A percentile compares a stretch with the other conserved stretches of the same genome.
These are phyloP conservation scores for Ficedula albicollis DNA, from an alignment of 2,797 vertebrate genomes.

Conservation along the genomic window DNA sequence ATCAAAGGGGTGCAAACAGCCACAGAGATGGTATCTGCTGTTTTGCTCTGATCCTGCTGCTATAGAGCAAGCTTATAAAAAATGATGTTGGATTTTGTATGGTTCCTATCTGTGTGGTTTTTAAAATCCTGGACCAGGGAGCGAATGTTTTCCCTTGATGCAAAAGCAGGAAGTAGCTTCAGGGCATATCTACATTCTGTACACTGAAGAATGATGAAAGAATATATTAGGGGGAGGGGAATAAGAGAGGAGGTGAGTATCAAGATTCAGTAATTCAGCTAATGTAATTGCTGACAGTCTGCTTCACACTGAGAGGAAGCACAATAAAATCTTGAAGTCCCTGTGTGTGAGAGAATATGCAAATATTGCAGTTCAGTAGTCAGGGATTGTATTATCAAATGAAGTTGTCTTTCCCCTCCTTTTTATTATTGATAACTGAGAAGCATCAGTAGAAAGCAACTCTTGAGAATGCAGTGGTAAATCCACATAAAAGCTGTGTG, in stretches of 20 bases:
- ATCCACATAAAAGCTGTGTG: neutral
- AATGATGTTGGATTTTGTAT: neutral
- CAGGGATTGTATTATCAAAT: neutral
- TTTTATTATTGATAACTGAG: neutral
- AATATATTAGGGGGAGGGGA: slow-evolving; percentile 34
- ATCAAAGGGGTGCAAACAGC: slow-evolving; percentile 11
- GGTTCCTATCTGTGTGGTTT: neutral
- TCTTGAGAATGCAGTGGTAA: neutral
- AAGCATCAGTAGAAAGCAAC: neutral
- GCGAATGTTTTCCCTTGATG: neutral
- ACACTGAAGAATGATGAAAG: neutral
- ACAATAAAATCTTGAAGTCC: neutral
- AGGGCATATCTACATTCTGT: slow-evolving; percentile 1
- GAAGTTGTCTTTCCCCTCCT: neutral
- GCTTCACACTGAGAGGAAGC: neutral
- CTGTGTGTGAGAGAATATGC: neutral
- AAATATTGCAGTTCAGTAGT: neutral
- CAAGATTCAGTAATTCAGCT: slow-evolving; percentile 41
- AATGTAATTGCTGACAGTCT: slow-evolving; percentile 37
- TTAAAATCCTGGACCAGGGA: neutral
- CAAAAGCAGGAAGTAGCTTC: slow-evolving; percentile 1
- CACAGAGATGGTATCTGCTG: neutral
- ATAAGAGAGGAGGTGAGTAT: neutral
- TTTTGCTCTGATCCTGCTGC: neutral
- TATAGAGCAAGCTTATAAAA: neutral